Conservation (phyloP, 2,797 vertebrate species). For the Hippoglossus hippoglossus region DNA sequence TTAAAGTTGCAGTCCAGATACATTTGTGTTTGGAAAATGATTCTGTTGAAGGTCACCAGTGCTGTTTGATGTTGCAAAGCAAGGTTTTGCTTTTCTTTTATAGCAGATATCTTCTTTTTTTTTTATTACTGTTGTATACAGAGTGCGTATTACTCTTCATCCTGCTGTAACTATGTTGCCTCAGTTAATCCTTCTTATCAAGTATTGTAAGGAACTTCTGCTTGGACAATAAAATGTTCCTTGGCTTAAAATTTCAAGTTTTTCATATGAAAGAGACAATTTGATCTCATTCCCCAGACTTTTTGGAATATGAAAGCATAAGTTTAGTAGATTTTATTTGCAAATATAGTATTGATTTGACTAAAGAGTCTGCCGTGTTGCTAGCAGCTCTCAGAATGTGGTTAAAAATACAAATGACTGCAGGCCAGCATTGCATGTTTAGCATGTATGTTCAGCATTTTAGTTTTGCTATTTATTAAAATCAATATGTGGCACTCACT, state of each 20-base stretch:
- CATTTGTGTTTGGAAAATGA: conserved; percentile 22
- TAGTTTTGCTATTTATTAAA: no score
- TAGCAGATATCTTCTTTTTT: conserved; percentile 27
- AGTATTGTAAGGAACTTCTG: conserved; percentile 64
- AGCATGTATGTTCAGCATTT: no score
- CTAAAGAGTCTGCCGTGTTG: no score
- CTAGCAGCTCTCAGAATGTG: no score
- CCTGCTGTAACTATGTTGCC: conserved; percentile 59
- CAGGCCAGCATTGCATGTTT: no score
- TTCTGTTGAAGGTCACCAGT: conserved; percentile 14
- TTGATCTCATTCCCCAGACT: not conserved
- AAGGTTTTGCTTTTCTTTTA: conserved; percentile 14
- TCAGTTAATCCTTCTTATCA: conserved; percentile 54
- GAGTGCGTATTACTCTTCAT: conserved; percentile 41
- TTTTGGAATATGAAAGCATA: not conserved
- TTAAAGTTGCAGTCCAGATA: not conserved
- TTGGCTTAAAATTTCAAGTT: conserved; percentile 51
- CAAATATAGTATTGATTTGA: not conserved
- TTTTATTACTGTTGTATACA: conserved; percentile 50
- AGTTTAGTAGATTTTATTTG: no score
- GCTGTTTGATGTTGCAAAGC: conserved; percentile 46
- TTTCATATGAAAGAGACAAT: not conserved
- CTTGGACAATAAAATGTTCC: conserved; percentile 76
- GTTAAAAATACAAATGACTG: no score
- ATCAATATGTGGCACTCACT: no score